Conservation (phyloP, 2,888 invertebrate species). For the Hirtodrosophila duncani region DNA sequence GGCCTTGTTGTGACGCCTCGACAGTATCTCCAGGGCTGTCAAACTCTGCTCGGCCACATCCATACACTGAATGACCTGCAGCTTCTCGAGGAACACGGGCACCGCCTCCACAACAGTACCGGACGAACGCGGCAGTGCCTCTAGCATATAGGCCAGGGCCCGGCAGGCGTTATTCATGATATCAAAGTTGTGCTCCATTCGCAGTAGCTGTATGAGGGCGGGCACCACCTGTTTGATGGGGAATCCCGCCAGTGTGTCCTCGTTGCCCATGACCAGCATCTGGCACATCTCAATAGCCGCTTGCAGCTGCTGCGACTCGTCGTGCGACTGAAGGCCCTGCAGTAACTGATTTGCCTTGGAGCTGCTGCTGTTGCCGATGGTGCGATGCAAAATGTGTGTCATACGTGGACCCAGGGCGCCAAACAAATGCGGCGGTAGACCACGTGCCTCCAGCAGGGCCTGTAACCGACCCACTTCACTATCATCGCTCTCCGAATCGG, state of each 20-base stretch:
- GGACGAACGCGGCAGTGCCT: slow-evolving; percentile 97
- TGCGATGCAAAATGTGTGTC: slow-evolving; percentile 96
- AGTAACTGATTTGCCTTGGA: slow-evolving; percentile 96
- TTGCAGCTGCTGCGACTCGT: slow-evolving; percentile 97
- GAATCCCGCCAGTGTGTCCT: slow-evolving; percentile 98
- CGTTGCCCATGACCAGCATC: slow-evolving; percentile 98
- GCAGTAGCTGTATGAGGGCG: slow-evolving; percentile 92
- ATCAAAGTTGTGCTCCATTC: slow-evolving; percentile 99
- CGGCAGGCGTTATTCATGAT: slow-evolving; percentile 99
- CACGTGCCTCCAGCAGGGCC: slow-evolving; percentile 95
- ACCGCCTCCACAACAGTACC: slow-evolving; percentile 97
- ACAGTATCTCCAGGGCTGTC: slow-evolving; percentile 97
- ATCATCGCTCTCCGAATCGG: slow-evolving; percentile 90
- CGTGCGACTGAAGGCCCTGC: slow-evolving; percentile 93
- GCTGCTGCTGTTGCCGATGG: slow-evolving; percentile 91
- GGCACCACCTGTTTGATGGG: slow-evolving; percentile 98
- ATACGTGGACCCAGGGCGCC: slow-evolving; percentile 97
- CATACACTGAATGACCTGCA: slow-evolving; percentile 99
- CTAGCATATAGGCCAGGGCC: slow-evolving; percentile 99
- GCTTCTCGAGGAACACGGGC: slow-evolving; percentile 96
- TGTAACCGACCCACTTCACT: slow-evolving; percentile 97
- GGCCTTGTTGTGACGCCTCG: slow-evolving; percentile 96
- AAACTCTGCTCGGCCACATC: slow-evolving; percentile 99
- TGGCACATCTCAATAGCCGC: slow-evolving; percentile 99
- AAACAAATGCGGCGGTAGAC: slow-evolving; percentile 96